These are phyloP conservation scores for Idaea biselata DNA, from an alignment of 2,888 invertebrate genomes.

Conservation along the genomic window DNA sequence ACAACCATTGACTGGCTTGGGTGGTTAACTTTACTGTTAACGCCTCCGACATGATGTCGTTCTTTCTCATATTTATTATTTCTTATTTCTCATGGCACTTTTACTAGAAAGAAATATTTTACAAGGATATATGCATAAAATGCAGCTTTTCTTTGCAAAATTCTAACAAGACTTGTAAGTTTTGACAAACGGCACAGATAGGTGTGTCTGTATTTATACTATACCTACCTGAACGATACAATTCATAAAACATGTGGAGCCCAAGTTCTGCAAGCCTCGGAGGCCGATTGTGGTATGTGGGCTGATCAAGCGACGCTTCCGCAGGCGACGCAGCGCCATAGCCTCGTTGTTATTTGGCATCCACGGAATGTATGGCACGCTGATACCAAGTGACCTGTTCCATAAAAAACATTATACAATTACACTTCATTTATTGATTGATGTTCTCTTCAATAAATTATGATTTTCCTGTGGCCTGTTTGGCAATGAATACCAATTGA, in stretches of 20 bases:
- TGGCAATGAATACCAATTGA: neutral
- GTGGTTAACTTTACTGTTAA: too few species aligned
- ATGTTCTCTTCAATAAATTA: neutral
- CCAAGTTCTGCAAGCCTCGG: slow-evolving; percentile 96
- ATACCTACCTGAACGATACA: slow-evolving; percentile 96
- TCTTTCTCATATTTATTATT: too few species aligned
- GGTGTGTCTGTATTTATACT: slow-evolving; percentile 15
- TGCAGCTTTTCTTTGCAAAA: slow-evolving; percentile 11
- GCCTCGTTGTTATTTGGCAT: slow-evolving; percentile 89
- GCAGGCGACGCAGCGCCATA: slow-evolving; percentile 86
- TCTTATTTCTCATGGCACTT: too few species aligned
- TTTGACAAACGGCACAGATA: neutral
- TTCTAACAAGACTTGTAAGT: slow-evolving; percentile 10
- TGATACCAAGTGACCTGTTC: slow-evolving; percentile 78
- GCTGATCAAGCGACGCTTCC: slow-evolving; percentile 88
- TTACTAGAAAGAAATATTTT: too few species aligned
- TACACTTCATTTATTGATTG: slow-evolving; percentile 30
- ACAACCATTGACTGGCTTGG: too few species aligned
- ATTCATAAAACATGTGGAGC: slow-evolving; percentile 99
- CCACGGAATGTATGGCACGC: slow-evolving; percentile 87
- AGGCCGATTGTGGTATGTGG: slow-evolving; percentile 93
- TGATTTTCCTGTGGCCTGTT: neutral
- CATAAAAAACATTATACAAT: slow-evolving; percentile 1
- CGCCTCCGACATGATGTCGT: too few species aligned
- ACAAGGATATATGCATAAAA: too few species aligned